A percentile compares a stretch with the other conserved stretches of the same genome.
Evolutionary conservation across 2,888 invertebrate species (phyloP).

Genomic region (Phragmatobia fuliginosa): DNA sequence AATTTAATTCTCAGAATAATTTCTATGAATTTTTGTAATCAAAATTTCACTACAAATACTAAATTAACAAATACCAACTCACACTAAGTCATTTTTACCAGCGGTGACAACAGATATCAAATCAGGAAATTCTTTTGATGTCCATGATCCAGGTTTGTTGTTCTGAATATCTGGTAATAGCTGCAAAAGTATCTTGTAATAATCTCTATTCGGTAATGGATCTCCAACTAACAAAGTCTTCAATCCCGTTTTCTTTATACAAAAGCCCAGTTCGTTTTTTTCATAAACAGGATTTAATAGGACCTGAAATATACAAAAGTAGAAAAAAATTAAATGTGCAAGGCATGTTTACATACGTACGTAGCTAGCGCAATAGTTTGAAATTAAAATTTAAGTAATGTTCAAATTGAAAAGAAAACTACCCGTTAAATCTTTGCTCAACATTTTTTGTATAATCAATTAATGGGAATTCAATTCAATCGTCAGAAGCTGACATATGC

Average conservation of each 20-base stretch:
- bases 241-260: conserved; percentile 90
- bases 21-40: no score
- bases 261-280: conserved; percentile 90
- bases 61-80: conserved; percentile 66
- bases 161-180: conserved; percentile 87
- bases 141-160: conserved; percentile 78
- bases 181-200: conserved; percentile 87
- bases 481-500: no score
- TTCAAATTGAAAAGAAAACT: no score
- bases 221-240: conserved; percentile 90
- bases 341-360: no score
- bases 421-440: no score
- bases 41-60: no score
- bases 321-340: not conserved
- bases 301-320: conserved; percentile 83
- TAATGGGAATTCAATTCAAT: no score
- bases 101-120: conserved; percentile 86
- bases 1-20: no score
- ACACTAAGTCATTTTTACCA: conserved; percentile 84
- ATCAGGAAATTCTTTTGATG: conserved; percentile 78
- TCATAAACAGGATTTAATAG: conserved; percentile 93
- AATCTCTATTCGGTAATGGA: conserved; percentile 88
- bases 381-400: no score
- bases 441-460: no score
- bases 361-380: no score